These are phyloP conservation scores for Sitta carolinensis DNA, from an alignment of 2,797 vertebrate species.

Conservation along the genomic window DNA sequence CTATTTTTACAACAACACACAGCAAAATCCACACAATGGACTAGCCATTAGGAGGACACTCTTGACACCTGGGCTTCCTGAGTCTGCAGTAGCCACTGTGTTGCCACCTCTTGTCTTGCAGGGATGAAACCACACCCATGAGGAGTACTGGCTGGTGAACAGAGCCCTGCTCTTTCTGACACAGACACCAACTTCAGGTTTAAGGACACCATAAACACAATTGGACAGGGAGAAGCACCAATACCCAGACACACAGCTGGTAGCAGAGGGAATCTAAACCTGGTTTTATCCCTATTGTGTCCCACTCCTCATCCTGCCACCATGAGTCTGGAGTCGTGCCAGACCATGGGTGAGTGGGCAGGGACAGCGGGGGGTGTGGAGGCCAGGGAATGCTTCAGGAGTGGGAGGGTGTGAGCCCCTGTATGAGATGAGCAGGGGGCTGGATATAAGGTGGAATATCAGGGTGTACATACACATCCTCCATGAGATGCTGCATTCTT, in stretches of 20 bases:
- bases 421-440: not conserved
- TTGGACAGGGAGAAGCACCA: not conserved
- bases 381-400: not conserved
- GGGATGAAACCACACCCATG: not conserved
- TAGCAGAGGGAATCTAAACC: not conserved
- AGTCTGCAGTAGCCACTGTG: not conserved
- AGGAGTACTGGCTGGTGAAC: not conserved
- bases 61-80: not conserved
- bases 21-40: conserved; percentile 35
- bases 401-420: not conserved
- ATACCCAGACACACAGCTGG: not conserved
- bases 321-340: not conserved
- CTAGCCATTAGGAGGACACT: not conserved
- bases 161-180: not conserved
- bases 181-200: not conserved
- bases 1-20: conserved; percentile 43
- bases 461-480: not conserved
- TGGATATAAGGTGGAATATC: not conserved
- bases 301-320: not conserved
- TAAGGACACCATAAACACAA: not conserved
- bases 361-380: accelerated
- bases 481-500: not conserved
- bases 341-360: accelerated
- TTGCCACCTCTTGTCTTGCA: not conserved
- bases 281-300: not conserved